A percentile compares a stretch with the other conserved stretches of the same genome.
Conservation (phyloP, 2,113 vertebrate species). For the Gasterosteus aculeatus region DNA sequence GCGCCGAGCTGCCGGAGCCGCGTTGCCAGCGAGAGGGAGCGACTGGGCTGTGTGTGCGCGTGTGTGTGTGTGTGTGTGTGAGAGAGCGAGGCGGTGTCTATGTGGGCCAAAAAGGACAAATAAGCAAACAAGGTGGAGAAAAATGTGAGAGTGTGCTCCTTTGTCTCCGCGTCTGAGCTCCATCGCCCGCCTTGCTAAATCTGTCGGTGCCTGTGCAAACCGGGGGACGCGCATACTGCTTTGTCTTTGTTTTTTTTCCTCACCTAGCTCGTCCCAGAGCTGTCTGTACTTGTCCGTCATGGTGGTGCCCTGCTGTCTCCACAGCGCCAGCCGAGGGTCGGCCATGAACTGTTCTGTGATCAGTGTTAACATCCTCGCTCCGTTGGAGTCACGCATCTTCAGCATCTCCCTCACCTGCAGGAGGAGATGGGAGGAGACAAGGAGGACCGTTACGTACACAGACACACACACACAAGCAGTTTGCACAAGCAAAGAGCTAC, state of each 20-base stretch:
- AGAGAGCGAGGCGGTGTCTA: conserved; percentile 5
- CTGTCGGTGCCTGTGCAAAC: conserved; percentile 32
- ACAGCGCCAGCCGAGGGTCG: conserved; percentile 93
- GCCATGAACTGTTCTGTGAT: conserved; percentile 99
- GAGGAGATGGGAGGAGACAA: conserved; percentile 28
- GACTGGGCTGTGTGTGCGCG: conserved; percentile 12
- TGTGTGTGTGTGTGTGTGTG: conserved; percentile 8
- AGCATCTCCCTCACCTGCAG: conserved; percentile 96
- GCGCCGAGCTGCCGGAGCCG: conserved; percentile 47
- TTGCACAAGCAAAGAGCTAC: conserved; percentile 25
- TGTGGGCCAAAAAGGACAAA: conserved; percentile 50
- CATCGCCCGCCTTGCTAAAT: conserved; percentile 57
- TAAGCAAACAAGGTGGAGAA: conserved; percentile 33
- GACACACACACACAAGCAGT: background rate
- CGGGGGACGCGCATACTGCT: background rate
- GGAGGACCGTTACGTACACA: conserved; percentile 12
- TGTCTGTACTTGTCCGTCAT: conserved; percentile 99
- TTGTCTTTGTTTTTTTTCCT: conserved; percentile 34
- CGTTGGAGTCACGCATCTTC: conserved; percentile 98
- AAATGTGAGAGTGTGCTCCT: conserved; percentile 14
- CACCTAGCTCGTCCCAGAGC: conserved; percentile 92
- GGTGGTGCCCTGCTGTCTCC: conserved; percentile 96
- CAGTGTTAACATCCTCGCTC: conserved; percentile 96
- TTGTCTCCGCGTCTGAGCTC: conserved; percentile 42
- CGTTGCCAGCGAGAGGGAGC: conserved; percentile 32